Base-by-base conservation (phyloP, 2,888 invertebrate genomes). In the Phymatocera aterrima region DNA sequence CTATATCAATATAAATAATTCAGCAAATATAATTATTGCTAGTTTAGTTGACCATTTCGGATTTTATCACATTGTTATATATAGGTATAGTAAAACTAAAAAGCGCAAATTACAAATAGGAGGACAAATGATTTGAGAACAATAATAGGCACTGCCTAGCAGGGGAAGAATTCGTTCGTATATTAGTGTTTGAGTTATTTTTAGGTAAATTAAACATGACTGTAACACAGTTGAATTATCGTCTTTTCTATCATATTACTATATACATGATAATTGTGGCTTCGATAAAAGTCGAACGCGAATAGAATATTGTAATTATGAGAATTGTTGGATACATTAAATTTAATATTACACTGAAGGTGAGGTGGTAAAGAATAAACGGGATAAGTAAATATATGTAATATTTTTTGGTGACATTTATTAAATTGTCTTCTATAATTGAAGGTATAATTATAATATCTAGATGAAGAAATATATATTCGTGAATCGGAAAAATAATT, bases 301-400 rank as follows among this genome's bases (percentile, higher is more conserved):
- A 64, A 64, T 1, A 3, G 8, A 57, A 28, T n/a, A n/a, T 57
- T 3, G 28, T 40, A 40, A 57, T 28, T 28, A 10, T 10, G 28
- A 40, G 51, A 51, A 40, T 37, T n/a, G n/a, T n/a, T n/a, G n/a
- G n/a, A n/a, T n/a, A n/a, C n/a, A n/a, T n/a, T n/a, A n/a, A n/a
- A n/a, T n/a, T n/a, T 64, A 48, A 18, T 51, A 10, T 51, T 34
- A 18, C 31, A 51, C 48, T 51, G 72, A 31, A 51, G 51, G 72
- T 72, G 34, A 72, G 72, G 48, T 72, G 72, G 72, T 72, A 51
- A 1, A 34, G 4, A 34, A 6, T 64, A 37, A 61, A n/a, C 15
- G 54, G 21, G 46, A 68, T 10, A n/a, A 37, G 12, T 1, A 21
- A 37, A 18, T 10, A 64, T n/a, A 64, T 34, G n/a, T n/a, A 54